phyloP scores from a whole-genome alignment of 2,888 invertebrate genomes.

The Lissocephala sabroskyi region DNA sequence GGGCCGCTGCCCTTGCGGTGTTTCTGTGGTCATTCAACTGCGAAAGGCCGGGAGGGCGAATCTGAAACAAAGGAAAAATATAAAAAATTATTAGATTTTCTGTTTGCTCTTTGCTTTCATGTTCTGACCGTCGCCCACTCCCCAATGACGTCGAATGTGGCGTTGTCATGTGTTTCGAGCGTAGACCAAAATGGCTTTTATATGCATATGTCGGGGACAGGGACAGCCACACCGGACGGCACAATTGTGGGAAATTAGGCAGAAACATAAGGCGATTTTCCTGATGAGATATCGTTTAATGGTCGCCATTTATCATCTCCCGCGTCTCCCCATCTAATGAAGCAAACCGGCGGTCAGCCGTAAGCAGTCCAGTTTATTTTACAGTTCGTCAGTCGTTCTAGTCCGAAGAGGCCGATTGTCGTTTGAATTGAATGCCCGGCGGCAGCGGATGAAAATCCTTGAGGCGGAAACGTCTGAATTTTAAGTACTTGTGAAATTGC shows the following conservation, averaged over 20 bases:
- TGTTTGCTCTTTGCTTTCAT: slow-evolving; percentile 19
- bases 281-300: slow-evolving; percentile 59
- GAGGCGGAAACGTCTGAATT: no score
- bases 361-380: not conserved
- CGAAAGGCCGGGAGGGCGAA: slow-evolving; percentile 45
- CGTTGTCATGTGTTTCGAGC: slow-evolving; percentile 5
- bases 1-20: slow-evolving; percentile 12
- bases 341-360: slow-evolving; percentile 6
- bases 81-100: slow-evolving; percentile 53
- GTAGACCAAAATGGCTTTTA: slow-evolving; percentile 49
- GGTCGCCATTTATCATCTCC: slow-evolving; percentile 46
- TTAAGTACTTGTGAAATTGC: no score
- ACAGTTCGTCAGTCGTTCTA: not conserved
- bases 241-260: slow-evolving; percentile 52
- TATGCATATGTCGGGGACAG: slow-evolving; percentile 28
- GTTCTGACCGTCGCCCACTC: slow-evolving; percentile 10
- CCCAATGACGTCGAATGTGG: no score
- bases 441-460: no score
- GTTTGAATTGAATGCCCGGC: slow-evolving; percentile 11
- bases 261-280: slow-evolving; percentile 63
- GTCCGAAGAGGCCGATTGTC: slow-evolving; percentile 1
- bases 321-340: slow-evolving; percentile 25
- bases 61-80: slow-evolving; percentile 32
- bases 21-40: slow-evolving; percentile 54
- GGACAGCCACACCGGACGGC: not conserved